A percentile compares a stretch with the other conserved stretches of the same genome.
These are phyloP conservation scores for Zosterops borbonicus DNA, from an alignment of 2,113 vertebrate genomes.

Conservation along the genomic window DNA sequence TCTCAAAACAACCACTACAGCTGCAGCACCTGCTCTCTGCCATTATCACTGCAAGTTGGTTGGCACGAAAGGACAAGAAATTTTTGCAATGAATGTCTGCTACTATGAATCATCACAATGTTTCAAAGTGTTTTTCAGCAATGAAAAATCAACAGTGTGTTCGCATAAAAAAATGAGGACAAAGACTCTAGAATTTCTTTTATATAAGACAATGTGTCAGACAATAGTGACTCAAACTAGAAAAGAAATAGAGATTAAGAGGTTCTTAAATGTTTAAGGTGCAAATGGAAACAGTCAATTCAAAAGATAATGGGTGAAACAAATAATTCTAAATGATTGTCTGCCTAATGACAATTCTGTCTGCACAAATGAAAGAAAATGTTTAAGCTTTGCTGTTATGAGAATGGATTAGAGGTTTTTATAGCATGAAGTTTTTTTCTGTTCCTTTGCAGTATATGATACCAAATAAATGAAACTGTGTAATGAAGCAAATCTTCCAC, in stretches of 20 bases:
- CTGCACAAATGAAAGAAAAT: neutral
- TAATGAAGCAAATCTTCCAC: slow-evolving; percentile 13
- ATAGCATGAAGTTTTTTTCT: neutral
- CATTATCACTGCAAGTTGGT: neutral
- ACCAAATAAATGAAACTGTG: neutral
- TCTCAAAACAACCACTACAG: neutral
- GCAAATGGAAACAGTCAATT: neutral
- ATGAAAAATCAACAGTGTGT: neutral
- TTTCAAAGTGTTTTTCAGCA: neutral
- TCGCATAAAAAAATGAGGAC: neutral
- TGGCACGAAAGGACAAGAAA: neutral
- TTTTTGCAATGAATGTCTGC: neutral
- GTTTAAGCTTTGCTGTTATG: neutral
- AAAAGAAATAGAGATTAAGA: neutral
- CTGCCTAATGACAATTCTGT: neutral
- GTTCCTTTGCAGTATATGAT: neutral
- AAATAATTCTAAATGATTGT: neutral
- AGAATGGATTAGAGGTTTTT: neutral
- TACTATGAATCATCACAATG: neutral
- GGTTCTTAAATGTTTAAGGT: neutral
- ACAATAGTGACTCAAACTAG: neutral
- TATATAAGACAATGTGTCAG: neutral
- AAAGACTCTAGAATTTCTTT: neutral
- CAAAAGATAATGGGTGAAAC: neutral
- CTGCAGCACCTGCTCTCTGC: neutral